Evolutionary conservation across 2,888 invertebrate species (phyloP).

Genomic region (Perizoma affinitatum): DNA sequence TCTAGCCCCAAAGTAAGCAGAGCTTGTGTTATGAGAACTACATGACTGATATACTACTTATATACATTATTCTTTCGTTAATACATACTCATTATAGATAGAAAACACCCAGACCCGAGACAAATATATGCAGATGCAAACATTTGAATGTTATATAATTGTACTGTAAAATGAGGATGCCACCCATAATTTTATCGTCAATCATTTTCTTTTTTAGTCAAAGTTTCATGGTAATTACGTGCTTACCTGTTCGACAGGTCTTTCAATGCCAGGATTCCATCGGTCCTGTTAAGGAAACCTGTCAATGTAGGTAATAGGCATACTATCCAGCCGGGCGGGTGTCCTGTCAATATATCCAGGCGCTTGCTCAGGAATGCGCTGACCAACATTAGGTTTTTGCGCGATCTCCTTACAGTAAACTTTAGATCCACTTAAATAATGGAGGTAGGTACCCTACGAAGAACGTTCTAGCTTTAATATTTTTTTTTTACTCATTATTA

Average conservation of each 20-base stretch:
- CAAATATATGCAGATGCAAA: too few relatives aligned
- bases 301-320: constrained; percentile 48
- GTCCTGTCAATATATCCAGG: constrained; percentile 33
- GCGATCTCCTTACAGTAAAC: constrained; percentile 5
- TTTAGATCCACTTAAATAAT: constrained; percentile 7
- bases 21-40: too few relatives aligned
- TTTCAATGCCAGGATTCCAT: constrained; percentile 58
- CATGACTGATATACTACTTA: too few relatives aligned
- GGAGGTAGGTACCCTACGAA: neutral
- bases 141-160: too few relatives aligned
- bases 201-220: constrained; percentile 5
- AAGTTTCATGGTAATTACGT: constrained; percentile 15
- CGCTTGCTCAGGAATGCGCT: constrained; percentile 61
- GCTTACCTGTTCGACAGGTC: constrained; percentile 35
- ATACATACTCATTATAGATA: too few relatives aligned
- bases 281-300: constrained; percentile 68
- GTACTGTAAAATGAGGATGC: neutral
- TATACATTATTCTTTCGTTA: too few relatives aligned
- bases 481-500: too few relatives aligned
- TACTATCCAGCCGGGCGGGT: constrained; percentile 38
- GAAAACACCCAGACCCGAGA: too few relatives aligned
- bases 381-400: constrained; percentile 40
- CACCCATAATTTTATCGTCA: neutral
- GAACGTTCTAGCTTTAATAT: too few relatives aligned
- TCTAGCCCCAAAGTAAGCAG: too few relatives aligned